A percentile compares a stretch with the other conserved stretches of the same genome.
phyloP scores from a whole-genome alignment of 2,888 invertebrate genomes.

The Metellina segmentata region DNA sequence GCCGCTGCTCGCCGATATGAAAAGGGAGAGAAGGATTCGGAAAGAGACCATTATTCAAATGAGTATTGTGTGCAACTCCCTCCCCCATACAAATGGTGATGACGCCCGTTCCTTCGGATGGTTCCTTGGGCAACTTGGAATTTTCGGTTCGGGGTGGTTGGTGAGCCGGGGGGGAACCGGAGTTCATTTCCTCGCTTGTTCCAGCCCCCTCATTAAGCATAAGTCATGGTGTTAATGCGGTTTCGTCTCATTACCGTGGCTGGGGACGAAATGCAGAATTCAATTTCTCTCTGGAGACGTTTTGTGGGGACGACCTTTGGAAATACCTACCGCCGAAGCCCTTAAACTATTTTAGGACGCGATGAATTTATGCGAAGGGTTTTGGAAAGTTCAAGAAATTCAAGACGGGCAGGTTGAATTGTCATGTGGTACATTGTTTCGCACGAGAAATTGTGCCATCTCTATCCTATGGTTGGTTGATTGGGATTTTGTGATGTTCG shows the following conservation, averaged over 20 bases:
- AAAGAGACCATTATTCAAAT: conserved; percentile 59
- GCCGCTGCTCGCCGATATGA: conserved; percentile 25
- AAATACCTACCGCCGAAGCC: no score
- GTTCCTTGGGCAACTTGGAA: conserved; percentile 18
- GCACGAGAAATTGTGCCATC: no score
- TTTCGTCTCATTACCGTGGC: neutral
- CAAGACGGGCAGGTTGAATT: no score
- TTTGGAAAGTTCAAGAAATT: no score
- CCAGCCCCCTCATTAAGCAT: conserved; percentile 57
- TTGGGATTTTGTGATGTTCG: no score
- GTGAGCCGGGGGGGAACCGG: neutral
- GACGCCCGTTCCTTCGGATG: conserved; percentile 16
- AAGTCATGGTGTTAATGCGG: conserved; percentile 69
- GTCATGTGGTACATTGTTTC: no score
- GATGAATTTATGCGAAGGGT: no score
- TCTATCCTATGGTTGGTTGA: no score
- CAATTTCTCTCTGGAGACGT: no score
- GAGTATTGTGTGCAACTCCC: conserved; percentile 52
- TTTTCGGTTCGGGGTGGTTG: conserved; percentile 8
- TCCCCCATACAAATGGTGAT: conserved; percentile 62
- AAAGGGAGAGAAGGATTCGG: conserved; percentile 23
- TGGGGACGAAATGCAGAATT: no score
- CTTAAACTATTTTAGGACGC: no score
- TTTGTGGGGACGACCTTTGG: no score
- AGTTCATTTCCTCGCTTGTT: conserved; percentile 60